These are phyloP conservation scores for Eristalis pertinax DNA, from an alignment of 2,888 invertebrate species.

Conservation along the genomic window DNA sequence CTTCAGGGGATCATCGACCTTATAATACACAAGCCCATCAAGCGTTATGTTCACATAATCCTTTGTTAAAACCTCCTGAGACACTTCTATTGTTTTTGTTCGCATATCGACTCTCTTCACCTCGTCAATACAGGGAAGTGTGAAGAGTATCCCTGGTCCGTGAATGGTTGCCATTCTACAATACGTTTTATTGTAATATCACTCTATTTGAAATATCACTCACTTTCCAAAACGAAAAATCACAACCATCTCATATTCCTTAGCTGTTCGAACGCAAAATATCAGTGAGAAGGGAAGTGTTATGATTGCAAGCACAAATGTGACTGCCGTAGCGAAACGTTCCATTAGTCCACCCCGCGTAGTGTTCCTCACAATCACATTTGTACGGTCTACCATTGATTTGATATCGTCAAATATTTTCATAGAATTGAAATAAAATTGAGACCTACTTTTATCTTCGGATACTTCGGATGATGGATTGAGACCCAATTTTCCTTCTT, in stretches of 20 bases:
- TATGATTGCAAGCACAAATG: not conserved
- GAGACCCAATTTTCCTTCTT: too few species aligned
- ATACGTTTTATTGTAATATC: not conserved
- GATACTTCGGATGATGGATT: too few species aligned
- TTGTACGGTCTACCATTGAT: too few species aligned
- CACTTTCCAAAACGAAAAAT: not conserved
- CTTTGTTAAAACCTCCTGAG: constrained; percentile 88
- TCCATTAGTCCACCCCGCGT: too few species aligned
- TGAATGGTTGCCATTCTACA: not conserved
- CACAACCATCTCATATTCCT: not conserved
- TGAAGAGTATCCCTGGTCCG: constrained; percentile 84
- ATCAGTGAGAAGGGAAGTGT: not conserved
- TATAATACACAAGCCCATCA: constrained; percentile 90
- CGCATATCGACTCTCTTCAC: constrained; percentile 84
- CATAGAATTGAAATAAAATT: too few species aligned
- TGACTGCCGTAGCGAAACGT: not conserved
- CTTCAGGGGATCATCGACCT: not conserved
- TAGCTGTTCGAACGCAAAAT: not conserved
- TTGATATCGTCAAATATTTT: too few species aligned
- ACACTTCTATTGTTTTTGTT: constrained; percentile 84
- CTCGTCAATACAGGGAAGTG: constrained; percentile 84
- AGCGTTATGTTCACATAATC: constrained; percentile 96
- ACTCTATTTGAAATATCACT: not conserved
- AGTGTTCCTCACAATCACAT: too few species aligned
- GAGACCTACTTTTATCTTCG: too few species aligned